Evolutionary conservation across 2,797 vertebrate genomes (phyloP).

Genomic region (Nyctalus aviator): DNA sequence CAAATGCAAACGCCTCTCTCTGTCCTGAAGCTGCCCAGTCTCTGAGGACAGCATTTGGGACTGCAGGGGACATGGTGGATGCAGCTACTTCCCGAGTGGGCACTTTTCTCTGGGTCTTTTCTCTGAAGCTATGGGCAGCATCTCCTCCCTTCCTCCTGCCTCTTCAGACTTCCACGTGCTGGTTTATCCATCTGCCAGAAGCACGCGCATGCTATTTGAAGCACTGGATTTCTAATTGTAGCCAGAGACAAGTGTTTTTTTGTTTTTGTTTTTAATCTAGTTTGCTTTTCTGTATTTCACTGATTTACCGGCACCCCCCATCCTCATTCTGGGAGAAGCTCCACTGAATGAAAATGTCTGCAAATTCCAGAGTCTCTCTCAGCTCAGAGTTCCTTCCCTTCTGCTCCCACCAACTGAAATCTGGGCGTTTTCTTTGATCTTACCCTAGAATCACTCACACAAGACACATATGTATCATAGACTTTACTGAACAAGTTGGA

Average conservation of each 20-base stretch:
- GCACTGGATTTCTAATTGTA: not conserved
- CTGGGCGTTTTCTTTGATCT: not conserved
- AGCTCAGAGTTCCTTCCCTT: not conserved
- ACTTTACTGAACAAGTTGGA: not conserved
- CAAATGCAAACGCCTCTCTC: not conserved
- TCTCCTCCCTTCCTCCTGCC: not conserved
- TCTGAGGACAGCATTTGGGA: not conserved
- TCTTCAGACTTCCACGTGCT: not conserved
- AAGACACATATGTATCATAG: not conserved
- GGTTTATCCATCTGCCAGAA: not conserved
- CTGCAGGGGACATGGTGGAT: not conserved
- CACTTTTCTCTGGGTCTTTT: not conserved
- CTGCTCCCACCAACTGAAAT: not conserved
- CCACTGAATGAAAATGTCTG: not conserved
- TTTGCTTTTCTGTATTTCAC: conserved; percentile 13
- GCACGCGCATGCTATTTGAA: not conserved
- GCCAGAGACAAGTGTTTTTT: not conserved
- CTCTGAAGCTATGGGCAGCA: not conserved
- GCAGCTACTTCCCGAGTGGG: not conserved
- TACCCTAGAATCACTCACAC: not conserved
- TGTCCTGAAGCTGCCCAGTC: not conserved
- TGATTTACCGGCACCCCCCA: not conserved
- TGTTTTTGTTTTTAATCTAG: too few relatives aligned
- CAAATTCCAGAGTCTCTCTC: not conserved
- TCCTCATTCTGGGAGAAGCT: not conserved